Conservation (phyloP, 2,113 vertebrate species). For the Brachyistius frenatus region DNA sequence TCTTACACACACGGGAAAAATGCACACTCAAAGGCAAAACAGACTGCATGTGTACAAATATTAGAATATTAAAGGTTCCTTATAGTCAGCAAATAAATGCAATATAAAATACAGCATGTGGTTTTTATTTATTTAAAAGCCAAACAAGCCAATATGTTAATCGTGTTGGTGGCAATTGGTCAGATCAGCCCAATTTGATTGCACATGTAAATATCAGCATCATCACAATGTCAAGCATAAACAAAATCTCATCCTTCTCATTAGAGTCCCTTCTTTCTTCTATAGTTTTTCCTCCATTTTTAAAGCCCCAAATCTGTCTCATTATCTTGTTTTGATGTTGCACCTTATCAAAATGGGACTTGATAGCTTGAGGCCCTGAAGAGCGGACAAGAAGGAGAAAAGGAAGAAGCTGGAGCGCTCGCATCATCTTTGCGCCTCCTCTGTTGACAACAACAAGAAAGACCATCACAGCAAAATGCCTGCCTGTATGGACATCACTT, state of each 20-base stretch:
- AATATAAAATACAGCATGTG: neutral
- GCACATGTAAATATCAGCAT: conserved; percentile 45
- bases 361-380: conserved; percentile 59
- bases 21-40: conserved; percentile 21
- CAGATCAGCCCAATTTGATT: conserved; percentile 42
- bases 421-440: conserved; percentile 83
- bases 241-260: conserved; percentile 70
- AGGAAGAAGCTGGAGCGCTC: conserved; percentile 69
- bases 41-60: neutral
- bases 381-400: conserved; percentile 78
- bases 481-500: conserved; percentile 98
- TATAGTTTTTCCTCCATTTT: conserved; percentile 6
- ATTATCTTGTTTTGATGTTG: conserved; percentile 79
- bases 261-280: conserved; percentile 48
- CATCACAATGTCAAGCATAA: conserved; percentile 43
- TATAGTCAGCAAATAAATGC: conserved; percentile 4
- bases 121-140: neutral
- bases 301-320: conserved; percentile 76
- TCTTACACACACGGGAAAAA: conserved; percentile 14
- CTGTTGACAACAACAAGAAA: conserved; percentile 96
- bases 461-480: conserved; percentile 92
- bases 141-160: conserved; percentile 17
- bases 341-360: conserved; percentile 68
- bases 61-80: conserved; percentile 2
- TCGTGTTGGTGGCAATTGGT: neutral